These are phyloP conservation scores for Platorchestia sp. DNA, from an alignment of 1,140 invertebrate genomes.

Conservation along the genomic window DNA sequence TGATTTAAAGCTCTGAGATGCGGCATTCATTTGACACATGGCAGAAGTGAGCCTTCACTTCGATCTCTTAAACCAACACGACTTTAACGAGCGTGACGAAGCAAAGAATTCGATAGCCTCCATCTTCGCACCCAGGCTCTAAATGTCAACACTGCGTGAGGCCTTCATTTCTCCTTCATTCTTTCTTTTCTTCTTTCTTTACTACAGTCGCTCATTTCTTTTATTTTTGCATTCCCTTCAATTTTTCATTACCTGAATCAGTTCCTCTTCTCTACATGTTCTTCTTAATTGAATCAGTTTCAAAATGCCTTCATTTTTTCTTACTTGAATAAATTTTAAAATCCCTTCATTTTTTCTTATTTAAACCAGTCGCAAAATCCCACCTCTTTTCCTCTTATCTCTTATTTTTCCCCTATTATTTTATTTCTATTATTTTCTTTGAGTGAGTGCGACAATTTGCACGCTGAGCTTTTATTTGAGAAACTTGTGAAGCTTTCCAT, in stretches of 20 bases:
- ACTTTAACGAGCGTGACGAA: conserved; percentile 49
- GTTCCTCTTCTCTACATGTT: neutral
- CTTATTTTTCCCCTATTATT: neutral
- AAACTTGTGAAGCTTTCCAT: too few relatives aligned
- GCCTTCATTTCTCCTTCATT: neutral
- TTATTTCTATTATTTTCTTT: too few relatives aligned
- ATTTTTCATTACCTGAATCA: neutral
- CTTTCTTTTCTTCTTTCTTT: too few relatives aligned
- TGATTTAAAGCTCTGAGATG: neutral
- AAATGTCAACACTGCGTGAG: conserved; percentile 27
- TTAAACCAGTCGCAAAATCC: too few relatives aligned
- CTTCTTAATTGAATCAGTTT: neutral
- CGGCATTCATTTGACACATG: conserved; percentile 6
- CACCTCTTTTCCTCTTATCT: neutral
- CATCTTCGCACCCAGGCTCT: neutral
- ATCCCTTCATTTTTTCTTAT: neutral
- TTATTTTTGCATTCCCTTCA: neutral
- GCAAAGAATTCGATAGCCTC: conserved; percentile 44
- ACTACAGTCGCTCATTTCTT: too few relatives aligned
- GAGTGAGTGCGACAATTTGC: neutral
- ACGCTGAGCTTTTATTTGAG: too few relatives aligned
- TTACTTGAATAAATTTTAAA: too few relatives aligned
- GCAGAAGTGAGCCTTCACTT: neutral
- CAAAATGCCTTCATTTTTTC: neutral
- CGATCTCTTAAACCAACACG: neutral